Conservation (phyloP, 1,140 invertebrate genomes). For the Formica exsecta region DNA sequence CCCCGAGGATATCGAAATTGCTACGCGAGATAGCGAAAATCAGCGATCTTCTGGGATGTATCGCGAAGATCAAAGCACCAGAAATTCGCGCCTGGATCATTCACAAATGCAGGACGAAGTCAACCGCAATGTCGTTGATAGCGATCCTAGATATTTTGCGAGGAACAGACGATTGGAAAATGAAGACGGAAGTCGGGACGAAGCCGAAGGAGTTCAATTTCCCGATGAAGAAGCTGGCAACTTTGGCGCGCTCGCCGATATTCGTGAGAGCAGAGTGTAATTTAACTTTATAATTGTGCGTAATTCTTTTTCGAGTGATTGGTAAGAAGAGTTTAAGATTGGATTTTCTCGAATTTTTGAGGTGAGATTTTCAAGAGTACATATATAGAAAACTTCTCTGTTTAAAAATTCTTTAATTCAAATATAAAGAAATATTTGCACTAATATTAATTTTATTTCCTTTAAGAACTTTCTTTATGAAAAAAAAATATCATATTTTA, state of each 20-base stretch:
- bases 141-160: constrained; percentile 55
- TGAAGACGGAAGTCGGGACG: constrained; percentile 34
- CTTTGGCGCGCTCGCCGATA: constrained; percentile 81
- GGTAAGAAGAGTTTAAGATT: neutral
- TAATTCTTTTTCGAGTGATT: neutral
- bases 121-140: constrained; percentile 47
- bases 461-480: neutral
- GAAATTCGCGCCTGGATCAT: constrained; percentile 53
- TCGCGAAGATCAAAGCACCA: constrained; percentile 47
- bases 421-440: neutral
- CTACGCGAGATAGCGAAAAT: constrained; percentile 30
- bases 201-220: constrained; percentile 59
- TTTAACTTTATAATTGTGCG: constrained; percentile 20
- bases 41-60: constrained; percentile 44
- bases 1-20: constrained; percentile 37
- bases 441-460: neutral
- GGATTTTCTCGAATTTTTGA: constrained; percentile 7
- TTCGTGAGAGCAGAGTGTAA: constrained; percentile 84
- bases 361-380: neutral
- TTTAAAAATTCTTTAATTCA: neutral
- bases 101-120: constrained; percentile 44
- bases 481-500: neutral
- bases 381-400: neutral
- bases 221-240: constrained; percentile 79
- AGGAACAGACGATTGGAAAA: constrained; percentile 55